Base-by-base conservation (phyloP, 2,797 vertebrate species). In the Miichthys miiuy region DNA sequence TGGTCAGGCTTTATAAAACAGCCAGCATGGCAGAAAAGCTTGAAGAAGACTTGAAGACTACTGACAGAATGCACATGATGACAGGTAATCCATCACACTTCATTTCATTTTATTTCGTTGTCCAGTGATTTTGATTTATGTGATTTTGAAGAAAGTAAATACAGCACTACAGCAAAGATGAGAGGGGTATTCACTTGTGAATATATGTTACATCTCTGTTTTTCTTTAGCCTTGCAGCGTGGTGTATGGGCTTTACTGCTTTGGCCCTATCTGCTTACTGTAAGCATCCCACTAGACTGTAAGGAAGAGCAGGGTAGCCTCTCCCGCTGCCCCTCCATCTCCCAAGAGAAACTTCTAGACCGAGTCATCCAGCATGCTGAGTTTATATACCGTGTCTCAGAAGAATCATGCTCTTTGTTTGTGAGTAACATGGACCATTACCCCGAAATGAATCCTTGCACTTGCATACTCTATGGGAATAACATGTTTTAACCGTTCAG, bases 281-380 rank as follows among this genome's bases (percentile, higher is more conserved):
- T 58, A 1, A 88, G 92, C 41, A 25, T 88, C 71, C 93, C 91
- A 0, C 87, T 94, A 20, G 93, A 95, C 79, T 96, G 94, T 52
- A 90, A 60, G 34, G 94, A 94, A 0, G 91, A 93, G 68, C 85
- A 82, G 14, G 88, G 88, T 27, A 76, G 84, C 51, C 27, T 85
- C 18, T 54, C 65, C n/a, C 88, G 58, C 75, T 95, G 94, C 76
- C 68, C 90, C 16, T 92, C 92, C 69, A 94, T 96, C 85, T 93
- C 95, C 63, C 92, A 93, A 47, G 95, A 96, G 80, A 95, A 96
- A 79, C 93, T 95, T 75, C 91, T 96, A 2, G 94, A 96, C 77
- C 90, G 94, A 76, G 91, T 94, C 88, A 95, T 96, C 87, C 94
- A 95, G 75, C 94, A 95, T 5, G 91, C 94, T 4, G 94, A 96